Conservation (phyloP, 2,113 vertebrate species). For the Oreotrochilus melanogaster region DNA sequence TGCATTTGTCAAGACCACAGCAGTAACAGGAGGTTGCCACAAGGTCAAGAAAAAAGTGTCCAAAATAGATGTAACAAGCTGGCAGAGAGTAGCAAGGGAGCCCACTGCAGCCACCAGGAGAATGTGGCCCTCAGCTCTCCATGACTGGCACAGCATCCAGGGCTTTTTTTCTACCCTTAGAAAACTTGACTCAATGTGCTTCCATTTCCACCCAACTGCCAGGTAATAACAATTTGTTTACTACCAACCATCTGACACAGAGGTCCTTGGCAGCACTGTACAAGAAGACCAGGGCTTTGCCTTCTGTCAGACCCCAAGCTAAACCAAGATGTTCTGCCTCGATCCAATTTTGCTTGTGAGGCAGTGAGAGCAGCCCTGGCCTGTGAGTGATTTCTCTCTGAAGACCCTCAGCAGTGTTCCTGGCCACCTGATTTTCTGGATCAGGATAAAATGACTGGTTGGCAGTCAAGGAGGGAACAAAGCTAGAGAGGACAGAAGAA, state of each 20-base stretch:
- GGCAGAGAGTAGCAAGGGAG: not conserved
- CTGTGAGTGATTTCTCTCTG: not conserved
- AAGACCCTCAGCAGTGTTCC: not conserved
- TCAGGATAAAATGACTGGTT: not conserved
- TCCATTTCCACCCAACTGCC: not conserved
- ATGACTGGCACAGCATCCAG: not conserved
- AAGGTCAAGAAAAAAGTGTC: not conserved
- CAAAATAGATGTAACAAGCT: not conserved
- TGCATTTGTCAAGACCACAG: not conserved
- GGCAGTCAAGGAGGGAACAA: not conserved
- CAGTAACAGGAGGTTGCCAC: not conserved
- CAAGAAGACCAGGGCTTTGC: not conserved
- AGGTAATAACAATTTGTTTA: constrained; percentile 34
- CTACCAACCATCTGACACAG: not conserved
- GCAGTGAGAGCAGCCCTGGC: not conserved
- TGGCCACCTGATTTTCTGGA: not conserved
- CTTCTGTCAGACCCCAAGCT: not conserved
- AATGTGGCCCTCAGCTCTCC: not conserved
- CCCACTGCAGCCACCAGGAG: not conserved
- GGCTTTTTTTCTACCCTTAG: not conserved
- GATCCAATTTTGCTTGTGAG: not conserved
- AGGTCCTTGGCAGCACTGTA: not conserved
- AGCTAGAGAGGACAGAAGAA: not conserved
- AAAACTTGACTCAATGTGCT: not conserved
- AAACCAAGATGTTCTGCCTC: not conserved